A percentile compares a stretch with the other conserved stretches of the same genome.
phyloP scores from a whole-genome alignment of 2,888 invertebrate genomes.

The Mellilla xanthometata region DNA sequence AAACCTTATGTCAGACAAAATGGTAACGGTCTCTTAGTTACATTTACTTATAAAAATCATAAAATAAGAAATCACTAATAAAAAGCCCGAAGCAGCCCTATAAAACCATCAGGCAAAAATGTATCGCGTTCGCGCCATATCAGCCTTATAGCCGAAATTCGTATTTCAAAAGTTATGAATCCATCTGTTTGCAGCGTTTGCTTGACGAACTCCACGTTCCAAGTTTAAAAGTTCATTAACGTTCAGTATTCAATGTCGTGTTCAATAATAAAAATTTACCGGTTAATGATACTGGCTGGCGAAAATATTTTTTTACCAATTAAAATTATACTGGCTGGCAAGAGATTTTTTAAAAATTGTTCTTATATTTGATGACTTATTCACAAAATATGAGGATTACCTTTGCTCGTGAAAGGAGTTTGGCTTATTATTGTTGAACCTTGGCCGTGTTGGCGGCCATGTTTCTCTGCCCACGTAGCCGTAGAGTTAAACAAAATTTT shows the following conservation, averaged over 20 bases:
- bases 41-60: too few relatives aligned
- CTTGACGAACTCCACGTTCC: constrained; percentile 32
- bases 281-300: constrained; percentile 30
- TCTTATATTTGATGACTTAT: too few relatives aligned
- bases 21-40: too few relatives aligned
- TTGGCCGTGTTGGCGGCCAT: constrained; percentile 34
- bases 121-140: constrained; percentile 15
- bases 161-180: constrained; percentile 37
- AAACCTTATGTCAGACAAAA: too few relatives aligned
- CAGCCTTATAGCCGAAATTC: constrained; percentile 18
- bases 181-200: constrained; percentile 39
- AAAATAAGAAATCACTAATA: too few relatives aligned
- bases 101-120: constrained; percentile 12
- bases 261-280: constrained; percentile 39
- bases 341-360: too few relatives aligned
- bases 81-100: background rate
- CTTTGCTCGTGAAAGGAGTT: constrained; percentile 45
- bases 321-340: too few relatives aligned
- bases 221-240: constrained; percentile 54
- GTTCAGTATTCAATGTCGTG: constrained; percentile 47
- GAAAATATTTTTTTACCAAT: constrained; percentile 6
- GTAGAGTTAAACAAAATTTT: background rate
- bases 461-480: constrained; percentile 6
- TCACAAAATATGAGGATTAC: constrained; percentile 27
- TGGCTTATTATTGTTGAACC: constrained; percentile 33